Conservation (phyloP, 1,140 invertebrate species). For the Drosophila watanabei region DNA sequence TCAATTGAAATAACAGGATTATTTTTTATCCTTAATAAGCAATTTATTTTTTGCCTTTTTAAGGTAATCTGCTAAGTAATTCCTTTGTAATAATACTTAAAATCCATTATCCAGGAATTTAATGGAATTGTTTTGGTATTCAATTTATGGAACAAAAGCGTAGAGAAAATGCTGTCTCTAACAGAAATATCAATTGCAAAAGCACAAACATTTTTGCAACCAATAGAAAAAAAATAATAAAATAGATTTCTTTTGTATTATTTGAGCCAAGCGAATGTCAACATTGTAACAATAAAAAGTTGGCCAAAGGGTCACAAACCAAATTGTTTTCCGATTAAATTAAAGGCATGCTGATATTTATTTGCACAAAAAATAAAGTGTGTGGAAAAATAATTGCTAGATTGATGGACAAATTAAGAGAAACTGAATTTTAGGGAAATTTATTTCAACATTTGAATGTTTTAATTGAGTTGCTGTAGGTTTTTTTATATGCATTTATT, state of each 20-base stretch:
- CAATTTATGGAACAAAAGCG: not conserved
- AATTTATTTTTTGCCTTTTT: not conserved
- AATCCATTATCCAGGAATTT: not conserved
- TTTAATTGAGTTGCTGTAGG: not conserved
- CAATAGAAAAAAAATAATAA: not conserved
- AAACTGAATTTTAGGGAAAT: not conserved
- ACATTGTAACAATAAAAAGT: constrained; percentile 3
- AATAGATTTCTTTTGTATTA: constrained; percentile 5
- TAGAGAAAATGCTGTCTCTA: too few relatives aligned
- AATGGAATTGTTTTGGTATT: not conserved
- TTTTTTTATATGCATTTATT: not conserved
- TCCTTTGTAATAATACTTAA: constrained; percentile 2
- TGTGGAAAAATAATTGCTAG: not conserved
- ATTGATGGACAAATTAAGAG: not conserved
- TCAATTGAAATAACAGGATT: constrained; percentile 6
- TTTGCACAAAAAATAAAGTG: not conserved
- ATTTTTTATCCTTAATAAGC: not conserved
- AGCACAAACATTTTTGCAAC: not conserved
- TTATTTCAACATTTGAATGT: not conserved
- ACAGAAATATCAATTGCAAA: not conserved
- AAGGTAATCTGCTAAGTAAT: not conserved
- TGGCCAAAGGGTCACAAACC: constrained; percentile 1
- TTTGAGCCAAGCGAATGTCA: constrained; percentile 1
- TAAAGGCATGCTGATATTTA: not conserved
- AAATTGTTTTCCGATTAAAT: constrained; percentile 15